A percentile compares a stretch with the other conserved stretches of the same genome.
phyloP scores from a whole-genome alignment of 2,797 vertebrate species.

The Pantherophis vulpinus region DNA sequence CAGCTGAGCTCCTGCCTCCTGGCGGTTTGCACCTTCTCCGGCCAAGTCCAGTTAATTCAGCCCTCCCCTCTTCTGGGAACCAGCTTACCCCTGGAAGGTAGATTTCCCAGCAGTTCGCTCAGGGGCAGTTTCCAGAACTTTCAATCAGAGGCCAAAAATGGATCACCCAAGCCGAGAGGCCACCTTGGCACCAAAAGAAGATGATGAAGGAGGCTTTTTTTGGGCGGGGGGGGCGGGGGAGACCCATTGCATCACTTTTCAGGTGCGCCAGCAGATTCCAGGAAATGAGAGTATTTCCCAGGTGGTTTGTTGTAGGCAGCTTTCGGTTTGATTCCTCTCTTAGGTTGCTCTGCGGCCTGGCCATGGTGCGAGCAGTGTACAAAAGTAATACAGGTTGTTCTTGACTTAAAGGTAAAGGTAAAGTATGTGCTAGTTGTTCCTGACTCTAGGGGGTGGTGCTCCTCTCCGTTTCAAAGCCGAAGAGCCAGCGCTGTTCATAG shows the following conservation, averaged over 20 bases:
- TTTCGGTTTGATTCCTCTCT: background rate
- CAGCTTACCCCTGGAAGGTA: background rate
- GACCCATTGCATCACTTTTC: background rate
- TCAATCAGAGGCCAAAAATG: background rate
- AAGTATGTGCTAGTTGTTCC: too few species aligned
- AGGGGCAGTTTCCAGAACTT: conserved; percentile 31
- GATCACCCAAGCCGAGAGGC: background rate
- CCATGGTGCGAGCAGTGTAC: background rate
- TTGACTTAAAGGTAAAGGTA: background rate
- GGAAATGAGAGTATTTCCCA: background rate
- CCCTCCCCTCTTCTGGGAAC: conserved; percentile 57
- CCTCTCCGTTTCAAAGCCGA: too few species aligned
- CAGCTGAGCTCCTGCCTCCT: background rate
- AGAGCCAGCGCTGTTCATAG: too few species aligned
- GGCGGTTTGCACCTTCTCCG: background rate
- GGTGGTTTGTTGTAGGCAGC: background rate
- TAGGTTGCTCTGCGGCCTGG: background rate
- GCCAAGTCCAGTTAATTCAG: background rate
- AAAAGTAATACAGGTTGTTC: background rate
- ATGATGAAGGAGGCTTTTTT: background rate
- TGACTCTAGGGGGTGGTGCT: too few species aligned
- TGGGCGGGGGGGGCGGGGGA: background rate
- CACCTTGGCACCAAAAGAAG: fast-evolving
- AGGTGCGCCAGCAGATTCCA: background rate
- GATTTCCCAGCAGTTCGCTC: conserved; percentile 45